Conservation (phyloP, 2,888 invertebrate genomes). For the Barypeithes pellucidus region DNA sequence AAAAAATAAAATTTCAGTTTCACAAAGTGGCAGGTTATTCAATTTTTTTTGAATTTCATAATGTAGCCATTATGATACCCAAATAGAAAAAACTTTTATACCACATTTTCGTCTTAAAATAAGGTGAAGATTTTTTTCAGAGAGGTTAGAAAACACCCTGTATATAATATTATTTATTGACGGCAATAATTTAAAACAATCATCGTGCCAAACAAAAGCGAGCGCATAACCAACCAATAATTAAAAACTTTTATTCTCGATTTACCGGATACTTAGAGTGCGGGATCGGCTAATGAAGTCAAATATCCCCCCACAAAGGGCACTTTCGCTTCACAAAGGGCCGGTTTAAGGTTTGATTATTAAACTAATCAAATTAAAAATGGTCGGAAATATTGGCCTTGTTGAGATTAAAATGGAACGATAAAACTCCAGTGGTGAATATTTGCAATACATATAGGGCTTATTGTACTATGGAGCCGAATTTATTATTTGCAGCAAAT, state of each 20-base stretch:
- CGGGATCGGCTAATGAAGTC: slow-evolving; percentile 43
- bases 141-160: too few relatives aligned
- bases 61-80: too few relatives aligned
- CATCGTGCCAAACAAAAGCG: slow-evolving; percentile 4
- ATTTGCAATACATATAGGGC: background rate
- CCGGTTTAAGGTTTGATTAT: slow-evolving; percentile 41
- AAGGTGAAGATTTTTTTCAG: too few relatives aligned
- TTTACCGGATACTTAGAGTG: slow-evolving; percentile 22
- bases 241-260: slow-evolving; percentile 27
- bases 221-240: slow-evolving; percentile 29
- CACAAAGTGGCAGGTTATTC: too few relatives aligned
- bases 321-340: slow-evolving; percentile 42
- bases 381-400: background rate
- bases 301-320: slow-evolving; percentile 45
- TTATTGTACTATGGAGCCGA: too few relatives aligned
- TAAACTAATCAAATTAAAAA: slow-evolving; percentile 47
- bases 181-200: slow-evolving; percentile 10
- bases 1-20: too few relatives aligned
- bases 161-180: too few relatives aligned
- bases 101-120: too few relatives aligned
- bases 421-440: background rate
- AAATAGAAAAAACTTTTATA: too few relatives aligned
- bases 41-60: too few relatives aligned
- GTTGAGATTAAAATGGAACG: background rate
- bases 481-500: too few relatives aligned